phyloP scores from a whole-genome alignment of 2,113 vertebrate genomes.

The Salvator merianae region DNA sequence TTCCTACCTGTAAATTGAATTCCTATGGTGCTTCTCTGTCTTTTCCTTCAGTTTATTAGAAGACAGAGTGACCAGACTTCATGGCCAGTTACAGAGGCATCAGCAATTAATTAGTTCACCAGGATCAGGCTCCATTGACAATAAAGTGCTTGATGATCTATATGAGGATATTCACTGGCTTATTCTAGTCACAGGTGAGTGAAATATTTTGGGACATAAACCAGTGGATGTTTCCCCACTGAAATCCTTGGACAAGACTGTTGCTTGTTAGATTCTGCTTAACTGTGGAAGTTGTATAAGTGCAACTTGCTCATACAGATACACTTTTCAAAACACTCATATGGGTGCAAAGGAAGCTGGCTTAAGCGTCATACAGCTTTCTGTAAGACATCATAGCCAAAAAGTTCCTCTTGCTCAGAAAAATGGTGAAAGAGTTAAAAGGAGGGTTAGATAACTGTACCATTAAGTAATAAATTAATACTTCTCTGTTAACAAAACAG shows the following conservation, averaged over 20 bases:
- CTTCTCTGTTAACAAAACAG: neutral
- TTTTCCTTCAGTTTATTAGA: conserved; percentile 86
- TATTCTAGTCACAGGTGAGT: conserved; percentile 96
- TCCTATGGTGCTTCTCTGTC: conserved; percentile 22
- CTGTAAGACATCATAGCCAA: neutral
- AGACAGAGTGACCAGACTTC: conserved; percentile 93
- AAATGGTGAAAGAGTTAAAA: too few relatives aligned
- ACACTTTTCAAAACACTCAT: neutral
- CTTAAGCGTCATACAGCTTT: neutral
- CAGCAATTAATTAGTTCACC: conserved; percentile 91
- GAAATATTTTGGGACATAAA: conserved; percentile 14
- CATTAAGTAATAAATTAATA: neutral
- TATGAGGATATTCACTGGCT: conserved; percentile 99
- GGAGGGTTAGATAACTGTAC: neutral
- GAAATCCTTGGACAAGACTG: neutral
- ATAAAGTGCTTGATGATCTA: conserved; percentile 93
- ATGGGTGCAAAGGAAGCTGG: neutral
- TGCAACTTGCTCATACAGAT: neutral
- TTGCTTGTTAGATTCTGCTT: neutral
- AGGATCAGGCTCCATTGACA: conserved; percentile 82
- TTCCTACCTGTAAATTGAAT: neutral
- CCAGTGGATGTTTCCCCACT: neutral
- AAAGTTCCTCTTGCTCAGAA: neutral
- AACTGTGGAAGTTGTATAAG: neutral
- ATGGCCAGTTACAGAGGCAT: conserved; percentile 93